Conservation (phyloP, 2,888 invertebrate species). For the Bruchidius siliquastri region DNA sequence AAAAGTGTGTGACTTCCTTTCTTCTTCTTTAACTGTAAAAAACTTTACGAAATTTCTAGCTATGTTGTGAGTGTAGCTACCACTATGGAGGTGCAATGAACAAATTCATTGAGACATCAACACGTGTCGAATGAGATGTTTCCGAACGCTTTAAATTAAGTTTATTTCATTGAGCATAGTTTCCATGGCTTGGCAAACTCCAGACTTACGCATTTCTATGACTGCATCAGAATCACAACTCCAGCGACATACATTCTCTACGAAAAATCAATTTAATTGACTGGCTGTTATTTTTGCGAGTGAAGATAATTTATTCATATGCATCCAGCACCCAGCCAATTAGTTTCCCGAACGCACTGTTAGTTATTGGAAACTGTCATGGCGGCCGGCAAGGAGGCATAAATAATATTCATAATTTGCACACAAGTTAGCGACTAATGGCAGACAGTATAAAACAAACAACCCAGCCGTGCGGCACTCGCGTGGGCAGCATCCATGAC, state of each 20-base stretch:
- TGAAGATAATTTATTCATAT: neutral
- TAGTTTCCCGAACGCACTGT: neutral
- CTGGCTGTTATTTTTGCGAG: neutral
- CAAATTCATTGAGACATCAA: too few relatives aligned
- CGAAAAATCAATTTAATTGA: neutral
- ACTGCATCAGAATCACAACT: too few relatives aligned
- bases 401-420: neutral
- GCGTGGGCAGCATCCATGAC: neutral
- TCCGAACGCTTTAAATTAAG: too few relatives aligned
- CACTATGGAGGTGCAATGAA: too few relatives aligned
- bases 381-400: neutral
- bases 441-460: neutral
- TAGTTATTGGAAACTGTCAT: neutral
- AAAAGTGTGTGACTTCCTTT: neutral
- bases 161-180: too few relatives aligned
- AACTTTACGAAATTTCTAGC: too few relatives aligned
- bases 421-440: neutral
- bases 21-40: too few relatives aligned
- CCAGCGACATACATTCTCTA: neutral
- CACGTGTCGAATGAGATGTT: too few relatives aligned
- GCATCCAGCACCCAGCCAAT: neutral
- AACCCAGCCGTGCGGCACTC: neutral
- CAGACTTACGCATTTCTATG: too few relatives aligned
- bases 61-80: too few relatives aligned
- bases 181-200: too few relatives aligned